These are phyloP conservation scores for Lagorchestes hirsutus DNA, from an alignment of 2,797 vertebrate genomes.

Conservation along the genomic window DNA sequence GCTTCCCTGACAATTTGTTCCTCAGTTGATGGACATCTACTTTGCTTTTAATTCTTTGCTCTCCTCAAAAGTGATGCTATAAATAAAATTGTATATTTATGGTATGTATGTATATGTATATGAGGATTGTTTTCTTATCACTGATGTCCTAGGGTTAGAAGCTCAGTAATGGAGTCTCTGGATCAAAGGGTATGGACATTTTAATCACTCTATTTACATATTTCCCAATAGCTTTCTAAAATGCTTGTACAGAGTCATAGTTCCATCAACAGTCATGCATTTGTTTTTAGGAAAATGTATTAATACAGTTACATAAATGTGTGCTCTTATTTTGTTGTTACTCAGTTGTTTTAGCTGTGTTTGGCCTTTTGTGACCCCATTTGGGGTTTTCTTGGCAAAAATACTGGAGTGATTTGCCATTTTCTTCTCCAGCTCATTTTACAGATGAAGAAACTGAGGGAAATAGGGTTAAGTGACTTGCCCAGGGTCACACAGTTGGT, in stretches of 20 bases:
- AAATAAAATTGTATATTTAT: not conserved
- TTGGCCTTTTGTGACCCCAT: too few relatives aligned
- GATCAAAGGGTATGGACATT: not conserved
- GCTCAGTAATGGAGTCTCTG: not conserved
- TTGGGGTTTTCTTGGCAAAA: not conserved
- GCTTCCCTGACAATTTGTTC: too few relatives aligned
- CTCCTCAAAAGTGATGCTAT: not conserved
- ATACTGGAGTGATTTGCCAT: not conserved
- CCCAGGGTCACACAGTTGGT: not conserved
- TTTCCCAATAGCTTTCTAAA: not conserved
- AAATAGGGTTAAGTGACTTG: too few relatives aligned
- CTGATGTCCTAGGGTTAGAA: not conserved
- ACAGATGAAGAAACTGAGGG: not conserved
- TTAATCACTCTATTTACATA: not conserved
- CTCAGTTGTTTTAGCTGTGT: too few relatives aligned
- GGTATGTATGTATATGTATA: not conserved
- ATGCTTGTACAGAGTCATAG: not conserved
- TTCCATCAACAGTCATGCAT: not conserved
- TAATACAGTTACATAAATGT: not conserved
- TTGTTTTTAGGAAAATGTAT: not conserved
- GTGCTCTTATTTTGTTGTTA: not conserved
- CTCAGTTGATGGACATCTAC: not conserved
- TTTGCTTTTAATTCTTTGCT: not conserved
- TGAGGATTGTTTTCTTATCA: not conserved
- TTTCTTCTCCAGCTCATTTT: not conserved